These are phyloP conservation scores for Leptodactylus fuscus DNA, from an alignment of 2,113 vertebrate genomes.

Conservation along the genomic window DNA sequence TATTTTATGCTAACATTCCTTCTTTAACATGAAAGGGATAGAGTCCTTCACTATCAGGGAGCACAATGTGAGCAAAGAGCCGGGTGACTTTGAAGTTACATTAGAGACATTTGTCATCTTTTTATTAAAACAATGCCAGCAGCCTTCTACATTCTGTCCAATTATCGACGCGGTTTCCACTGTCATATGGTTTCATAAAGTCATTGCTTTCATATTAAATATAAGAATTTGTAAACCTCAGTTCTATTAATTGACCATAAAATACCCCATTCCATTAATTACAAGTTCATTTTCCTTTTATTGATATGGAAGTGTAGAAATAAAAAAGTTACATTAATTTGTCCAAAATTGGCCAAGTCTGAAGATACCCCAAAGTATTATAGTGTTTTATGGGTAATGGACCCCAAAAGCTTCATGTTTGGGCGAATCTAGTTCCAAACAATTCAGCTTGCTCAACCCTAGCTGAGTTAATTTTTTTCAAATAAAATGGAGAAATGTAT, in stretches of 20 bases:
- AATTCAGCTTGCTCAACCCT: no score
- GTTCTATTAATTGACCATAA: neutral
- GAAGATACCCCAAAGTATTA: no score
- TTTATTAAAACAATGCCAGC: neutral
- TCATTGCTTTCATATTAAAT: neutral
- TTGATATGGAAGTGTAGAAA: neutral
- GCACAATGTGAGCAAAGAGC: neutral
- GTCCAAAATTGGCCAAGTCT: no score
- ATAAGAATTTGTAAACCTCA: neutral
- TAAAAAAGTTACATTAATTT: no score
- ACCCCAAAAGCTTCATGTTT: no score
- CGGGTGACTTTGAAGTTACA: constrained; percentile 13
- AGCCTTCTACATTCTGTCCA: neutral
- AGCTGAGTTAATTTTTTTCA: no score
- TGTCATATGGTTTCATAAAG: neutral
- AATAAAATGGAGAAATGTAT: no score
- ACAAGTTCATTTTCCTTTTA: neutral
- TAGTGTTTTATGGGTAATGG: no score
- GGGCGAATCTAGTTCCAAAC: no score
- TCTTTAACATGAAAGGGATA: neutral
- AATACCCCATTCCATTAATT: neutral
- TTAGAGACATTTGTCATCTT: constrained; percentile 10
- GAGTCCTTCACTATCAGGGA: neutral
- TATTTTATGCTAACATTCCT: constrained; percentile 13
- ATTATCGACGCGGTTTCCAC: neutral